Conservation (phyloP, 1,140 invertebrate species). For the Drosophila trapezifrons region DNA sequence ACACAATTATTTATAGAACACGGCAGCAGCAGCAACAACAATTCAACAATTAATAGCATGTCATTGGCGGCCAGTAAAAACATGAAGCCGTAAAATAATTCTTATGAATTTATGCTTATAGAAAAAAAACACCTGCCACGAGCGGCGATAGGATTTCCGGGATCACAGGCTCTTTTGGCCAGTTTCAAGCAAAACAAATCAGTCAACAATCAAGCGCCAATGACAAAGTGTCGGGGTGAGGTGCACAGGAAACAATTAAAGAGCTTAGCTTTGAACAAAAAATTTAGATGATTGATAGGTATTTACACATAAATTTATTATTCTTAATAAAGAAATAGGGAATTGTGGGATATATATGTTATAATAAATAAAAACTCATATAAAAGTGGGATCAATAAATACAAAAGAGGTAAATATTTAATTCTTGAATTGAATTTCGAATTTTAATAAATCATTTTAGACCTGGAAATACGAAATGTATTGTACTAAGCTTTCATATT, state of each 20-base stretch:
- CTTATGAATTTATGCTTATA: constrained; percentile 37
- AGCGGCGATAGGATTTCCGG: constrained; percentile 66
- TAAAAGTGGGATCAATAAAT: no score
- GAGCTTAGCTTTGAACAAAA: neutral
- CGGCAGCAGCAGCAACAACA: constrained; percentile 13
- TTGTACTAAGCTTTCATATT: no score
- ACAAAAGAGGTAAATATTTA: neutral
- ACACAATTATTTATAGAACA: constrained; percentile 38
- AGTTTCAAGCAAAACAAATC: constrained; percentile 54
- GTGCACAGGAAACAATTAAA: constrained; percentile 12
- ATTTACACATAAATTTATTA: neutral
- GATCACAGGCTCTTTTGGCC: constrained; percentile 52
- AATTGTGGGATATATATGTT: neutral
- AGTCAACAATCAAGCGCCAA: constrained; percentile 59
- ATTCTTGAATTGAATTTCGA: neutral
- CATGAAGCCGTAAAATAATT: constrained; percentile 15
- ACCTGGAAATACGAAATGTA: neutral
- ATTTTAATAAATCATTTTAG: neutral
- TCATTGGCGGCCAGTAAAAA: constrained; percentile 30
- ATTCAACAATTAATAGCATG: constrained; percentile 33
- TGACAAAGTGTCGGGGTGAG: constrained; percentile 38
- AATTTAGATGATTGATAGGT: neutral
- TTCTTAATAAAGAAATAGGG: neutral
- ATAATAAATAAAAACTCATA: neutral
- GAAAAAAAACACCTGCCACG: constrained; percentile 51